These are phyloP conservation scores for Ctenochaetus hawaiiensis DNA, from an alignment of 2,797 vertebrate species.

Conservation along the genomic window DNA sequence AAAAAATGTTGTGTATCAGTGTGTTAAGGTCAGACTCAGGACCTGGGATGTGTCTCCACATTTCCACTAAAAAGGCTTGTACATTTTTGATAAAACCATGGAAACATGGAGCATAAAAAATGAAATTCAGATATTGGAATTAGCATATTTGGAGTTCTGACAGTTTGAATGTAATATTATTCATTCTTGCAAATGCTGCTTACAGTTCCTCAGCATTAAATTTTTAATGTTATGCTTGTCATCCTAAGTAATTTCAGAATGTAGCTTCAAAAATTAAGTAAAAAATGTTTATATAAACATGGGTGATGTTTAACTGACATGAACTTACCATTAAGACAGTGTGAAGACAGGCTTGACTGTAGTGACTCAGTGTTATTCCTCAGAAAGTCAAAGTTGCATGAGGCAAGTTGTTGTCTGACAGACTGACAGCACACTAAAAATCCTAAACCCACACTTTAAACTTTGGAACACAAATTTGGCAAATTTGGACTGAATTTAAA, in stretches of 20 bases:
- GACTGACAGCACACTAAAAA: conserved; percentile 6
- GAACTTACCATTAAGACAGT: background rate
- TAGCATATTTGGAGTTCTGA: conserved; percentile 7
- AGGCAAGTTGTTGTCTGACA: background rate
- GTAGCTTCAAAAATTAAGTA: background rate
- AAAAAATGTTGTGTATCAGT: background rate
- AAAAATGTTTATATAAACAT: background rate
- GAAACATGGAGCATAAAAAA: background rate
- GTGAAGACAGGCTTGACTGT: background rate
- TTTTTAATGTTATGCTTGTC: background rate
- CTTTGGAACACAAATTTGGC: conserved; percentile 35
- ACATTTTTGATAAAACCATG: background rate
- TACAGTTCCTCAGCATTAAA: background rate
- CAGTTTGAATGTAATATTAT: conserved; percentile 11
- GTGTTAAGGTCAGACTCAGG: background rate
- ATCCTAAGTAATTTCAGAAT: background rate
- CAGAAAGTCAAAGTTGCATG: background rate
- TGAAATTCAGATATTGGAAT: background rate
- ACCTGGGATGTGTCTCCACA: background rate
- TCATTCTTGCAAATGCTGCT: background rate
- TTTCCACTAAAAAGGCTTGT: background rate
- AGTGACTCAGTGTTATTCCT: background rate
- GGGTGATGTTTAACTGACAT: background rate
- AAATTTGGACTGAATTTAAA: conserved; percentile 53
- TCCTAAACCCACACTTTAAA: conserved; percentile 18